Conservation (phyloP, 2,113 vertebrate genomes). For the Grantiella picta region DNA sequence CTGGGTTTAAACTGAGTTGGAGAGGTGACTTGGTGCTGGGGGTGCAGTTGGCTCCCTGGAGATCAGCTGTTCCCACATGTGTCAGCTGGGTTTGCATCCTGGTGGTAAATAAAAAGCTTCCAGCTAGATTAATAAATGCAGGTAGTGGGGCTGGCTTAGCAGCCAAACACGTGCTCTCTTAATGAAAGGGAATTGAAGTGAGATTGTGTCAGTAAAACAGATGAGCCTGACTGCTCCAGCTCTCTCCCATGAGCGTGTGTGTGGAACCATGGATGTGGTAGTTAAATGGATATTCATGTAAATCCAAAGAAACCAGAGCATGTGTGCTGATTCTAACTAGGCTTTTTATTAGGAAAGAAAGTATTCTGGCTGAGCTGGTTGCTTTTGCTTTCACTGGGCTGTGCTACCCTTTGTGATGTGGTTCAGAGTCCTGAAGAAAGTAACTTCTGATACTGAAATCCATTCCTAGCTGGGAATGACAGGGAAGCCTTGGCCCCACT, state of each 20-base stretch:
- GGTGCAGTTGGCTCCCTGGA: not conserved
- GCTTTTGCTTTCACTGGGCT: not conserved
- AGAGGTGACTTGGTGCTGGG: not conserved
- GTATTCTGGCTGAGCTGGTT: not conserved
- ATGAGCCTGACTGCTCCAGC: not conserved
- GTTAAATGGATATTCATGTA: not conserved
- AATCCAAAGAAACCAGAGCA: not conserved
- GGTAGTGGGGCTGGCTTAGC: not conserved
- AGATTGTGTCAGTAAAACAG: not conserved
- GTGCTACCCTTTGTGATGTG: not conserved
- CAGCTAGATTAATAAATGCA: not conserved
- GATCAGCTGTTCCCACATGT: not conserved
- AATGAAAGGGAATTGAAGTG: not conserved
- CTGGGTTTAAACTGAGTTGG: no score
- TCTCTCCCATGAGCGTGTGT: rapidly evolving
- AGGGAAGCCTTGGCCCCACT: not conserved
- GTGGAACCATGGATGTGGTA: not conserved
- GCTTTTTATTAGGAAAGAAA: not conserved
- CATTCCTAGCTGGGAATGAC: not conserved
- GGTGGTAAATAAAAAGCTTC: not conserved
- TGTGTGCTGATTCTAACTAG: not conserved
- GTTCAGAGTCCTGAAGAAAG: not conserved
- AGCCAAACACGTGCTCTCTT: not conserved
- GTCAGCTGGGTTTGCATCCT: not conserved
- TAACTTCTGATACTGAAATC: not conserved